phyloP scores from a whole-genome alignment of 2,797 vertebrate genomes.

The Eupleurogrammus muticus region DNA sequence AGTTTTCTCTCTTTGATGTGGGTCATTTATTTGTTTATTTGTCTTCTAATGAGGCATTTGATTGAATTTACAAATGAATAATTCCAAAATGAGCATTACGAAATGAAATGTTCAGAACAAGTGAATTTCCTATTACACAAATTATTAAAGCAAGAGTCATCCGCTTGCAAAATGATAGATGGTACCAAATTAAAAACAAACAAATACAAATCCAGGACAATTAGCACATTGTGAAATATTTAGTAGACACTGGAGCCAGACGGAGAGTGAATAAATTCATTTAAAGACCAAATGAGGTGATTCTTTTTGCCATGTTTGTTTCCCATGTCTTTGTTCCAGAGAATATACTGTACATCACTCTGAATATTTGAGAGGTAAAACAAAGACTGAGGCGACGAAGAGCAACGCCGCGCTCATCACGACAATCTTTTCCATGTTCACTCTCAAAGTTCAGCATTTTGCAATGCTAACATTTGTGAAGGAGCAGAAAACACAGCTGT shows the following conservation, averaged over 20 bases:
- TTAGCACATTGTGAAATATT: slow-evolving; percentile 5
- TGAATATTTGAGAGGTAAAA: not conserved
- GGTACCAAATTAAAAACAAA: slow-evolving; percentile 19
- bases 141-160: slow-evolving; percentile 28
- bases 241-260: not conserved
- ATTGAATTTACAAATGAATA: slow-evolving; percentile 54
- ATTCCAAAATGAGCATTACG: slow-evolving; percentile 5
- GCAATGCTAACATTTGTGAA: not conserved
- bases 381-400: not conserved
- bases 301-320: no score
- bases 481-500: not conserved
- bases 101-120: slow-evolving; percentile 37
- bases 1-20: slow-evolving; percentile 9
- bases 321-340: not conserved
- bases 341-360: not conserved
- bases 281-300: no score
- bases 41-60: slow-evolving; percentile 43
- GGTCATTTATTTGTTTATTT: slow-evolving; percentile 41
- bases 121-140: slow-evolving; percentile 21
- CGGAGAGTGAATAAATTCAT: no score
- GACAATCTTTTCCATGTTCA: not conserved
- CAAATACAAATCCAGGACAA: not conserved
- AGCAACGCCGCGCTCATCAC: not conserved
- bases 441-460: not conserved
- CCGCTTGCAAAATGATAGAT: slow-evolving; percentile 14